These are phyloP conservation scores for Gryon sp. DNA, from an alignment of 1,140 invertebrate species.

Conservation along the genomic window DNA sequence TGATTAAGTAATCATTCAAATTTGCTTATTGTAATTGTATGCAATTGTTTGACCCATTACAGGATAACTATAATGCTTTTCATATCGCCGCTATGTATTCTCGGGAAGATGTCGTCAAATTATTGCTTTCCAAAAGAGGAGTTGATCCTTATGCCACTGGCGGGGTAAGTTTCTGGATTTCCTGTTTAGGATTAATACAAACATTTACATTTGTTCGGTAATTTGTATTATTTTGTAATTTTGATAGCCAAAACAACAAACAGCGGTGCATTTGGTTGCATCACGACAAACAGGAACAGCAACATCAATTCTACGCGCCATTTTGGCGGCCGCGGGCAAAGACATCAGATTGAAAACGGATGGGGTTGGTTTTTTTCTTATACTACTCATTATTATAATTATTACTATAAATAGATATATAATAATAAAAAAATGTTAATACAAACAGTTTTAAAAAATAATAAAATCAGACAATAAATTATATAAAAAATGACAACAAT, in stretches of 20 bases:
- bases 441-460: not conserved
- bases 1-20: conserved; percentile 15
- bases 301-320: conserved; percentile 90
- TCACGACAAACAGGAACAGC: conserved; percentile 93
- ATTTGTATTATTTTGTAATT: conserved; percentile 30
- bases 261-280: conserved; percentile 94
- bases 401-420: not conserved
- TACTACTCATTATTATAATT: too few species aligned
- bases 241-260: conserved; percentile 88
- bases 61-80: conserved; percentile 95
- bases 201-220: conserved; percentile 5
- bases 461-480: not conserved
- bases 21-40: too few species aligned
- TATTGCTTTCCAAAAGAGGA: conserved; percentile 91
- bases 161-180: conserved; percentile 94
- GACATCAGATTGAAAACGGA: conserved; percentile 92
- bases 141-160: conserved; percentile 94
- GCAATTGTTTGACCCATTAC: conserved; percentile 49
- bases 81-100: conserved; percentile 93
- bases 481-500: not conserved
- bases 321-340: conserved; percentile 91
- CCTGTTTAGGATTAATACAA: too few species aligned
- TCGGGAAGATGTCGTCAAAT: conserved; percentile 95
- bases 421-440: not conserved
- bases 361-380: conserved; percentile 89